Evolutionary conservation across 2,113 vertebrate genomes (phyloP), one percentile per base, ranked within the genome.

Genomic region (Osmerus eperlanus): DNA sequence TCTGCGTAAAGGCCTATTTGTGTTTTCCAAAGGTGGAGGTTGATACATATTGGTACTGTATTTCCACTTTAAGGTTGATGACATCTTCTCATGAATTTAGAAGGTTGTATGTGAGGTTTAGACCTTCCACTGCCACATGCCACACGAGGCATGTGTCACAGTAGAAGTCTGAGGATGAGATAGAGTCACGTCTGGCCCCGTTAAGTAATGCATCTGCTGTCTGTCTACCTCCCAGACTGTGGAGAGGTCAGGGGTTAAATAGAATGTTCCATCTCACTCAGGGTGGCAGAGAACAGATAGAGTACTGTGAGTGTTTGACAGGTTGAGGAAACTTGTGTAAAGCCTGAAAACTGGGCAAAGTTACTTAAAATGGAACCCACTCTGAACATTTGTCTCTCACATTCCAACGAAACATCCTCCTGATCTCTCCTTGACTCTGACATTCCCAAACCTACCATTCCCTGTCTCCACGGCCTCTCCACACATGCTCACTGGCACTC

Each of bases 361-460:
- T 25, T 62, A 13, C 23, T 25, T 23, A 28, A 29, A n/a, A 62
- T 29, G 1, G 3, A 21, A 23, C 3, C 60, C 23, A 29, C 21
- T 61, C 29, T 25, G 23, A 32, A 25, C 25, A 73, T 83, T 76
- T 77, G 67, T 67, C 78, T 70, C 29, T 53, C 59, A 71, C 68
- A 8, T 60, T 47, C 1, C 21, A 18, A 18, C 4, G 6, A n/a
- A 65, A 72, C 47, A 63, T 76, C 69, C 79, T 72, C 60, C 70
- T 67, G 63, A 79, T 71, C 72, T 68, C 68, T 77, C 58, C 75
- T 73, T 67, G 61, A 62, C 74, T 72, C 19, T 78, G 74, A 84
- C 83, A 84, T 89, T 85, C 85, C 88, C 82, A 82, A 71, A 84
- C 84, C 86, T 76, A 83, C 77, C 75, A 89, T 89, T 87, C 85